phyloP scores from a whole-genome alignment of 2,113 vertebrate genomes.

The Burhinus oedicnemus region DNA sequence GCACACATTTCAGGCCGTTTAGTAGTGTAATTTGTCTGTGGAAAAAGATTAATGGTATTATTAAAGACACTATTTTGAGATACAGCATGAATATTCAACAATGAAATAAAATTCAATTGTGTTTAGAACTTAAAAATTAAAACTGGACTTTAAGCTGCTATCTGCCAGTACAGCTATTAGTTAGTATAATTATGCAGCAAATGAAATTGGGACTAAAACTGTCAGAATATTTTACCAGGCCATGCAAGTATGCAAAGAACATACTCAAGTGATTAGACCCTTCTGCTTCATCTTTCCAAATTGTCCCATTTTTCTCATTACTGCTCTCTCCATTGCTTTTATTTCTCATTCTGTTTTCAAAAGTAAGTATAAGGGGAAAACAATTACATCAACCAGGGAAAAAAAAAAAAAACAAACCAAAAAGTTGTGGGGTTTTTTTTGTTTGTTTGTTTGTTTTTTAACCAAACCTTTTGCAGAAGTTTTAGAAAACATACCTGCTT shows the following conservation, averaged over 20 bases:
- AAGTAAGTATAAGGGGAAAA: background rate
- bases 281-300: background rate
- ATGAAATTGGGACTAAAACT: background rate
- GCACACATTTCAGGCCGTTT: background rate
- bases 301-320: background rate
- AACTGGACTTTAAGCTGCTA: background rate
- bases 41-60: background rate
- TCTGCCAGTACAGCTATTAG: background rate
- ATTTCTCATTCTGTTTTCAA: background rate
- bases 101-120: background rate
- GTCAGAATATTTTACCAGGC: background rate
- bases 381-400: fast-evolving
- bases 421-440: fast-evolving
- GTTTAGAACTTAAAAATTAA: background rate
- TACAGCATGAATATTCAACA: background rate
- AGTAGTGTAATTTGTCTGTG: background rate
- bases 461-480: background rate
- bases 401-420: background rate
- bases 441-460: background rate
- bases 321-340: background rate
- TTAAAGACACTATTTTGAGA: background rate
- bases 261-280: background rate
- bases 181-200: background rate
- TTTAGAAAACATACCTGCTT: background rate
- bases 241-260: background rate